Evolutionary conservation across 1,140 invertebrate genomes (phyloP).

Genomic region (Cotesia typhae): DNA sequence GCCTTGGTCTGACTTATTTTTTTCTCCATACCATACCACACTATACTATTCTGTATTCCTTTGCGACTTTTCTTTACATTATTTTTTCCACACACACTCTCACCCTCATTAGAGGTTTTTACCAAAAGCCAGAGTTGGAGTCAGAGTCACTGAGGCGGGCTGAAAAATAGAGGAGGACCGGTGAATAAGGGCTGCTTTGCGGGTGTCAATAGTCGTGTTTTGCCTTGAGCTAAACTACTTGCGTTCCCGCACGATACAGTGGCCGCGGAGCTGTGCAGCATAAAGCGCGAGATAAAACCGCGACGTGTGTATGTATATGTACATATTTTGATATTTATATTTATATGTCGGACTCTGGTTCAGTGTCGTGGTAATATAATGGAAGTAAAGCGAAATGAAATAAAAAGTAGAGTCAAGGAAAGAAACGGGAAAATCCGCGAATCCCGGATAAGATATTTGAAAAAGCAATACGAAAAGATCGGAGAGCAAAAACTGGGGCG

Average conservation of each 20-base stretch:
- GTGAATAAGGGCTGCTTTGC: constrained; percentile 25
- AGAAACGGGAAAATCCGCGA: constrained; percentile 19
- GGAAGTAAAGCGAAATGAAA: not conserved
- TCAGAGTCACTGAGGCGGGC: constrained; percentile 28
- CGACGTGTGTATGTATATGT: no score
- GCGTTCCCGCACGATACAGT: no score
- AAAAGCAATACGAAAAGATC: not conserved
- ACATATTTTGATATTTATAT: no score
- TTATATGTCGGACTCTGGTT: no score
- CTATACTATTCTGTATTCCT: not conserved
- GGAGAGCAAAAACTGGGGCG: not conserved
- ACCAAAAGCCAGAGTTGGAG: not conserved
- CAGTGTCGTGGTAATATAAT: no score
- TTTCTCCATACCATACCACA: not conserved
- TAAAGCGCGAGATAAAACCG: not conserved
- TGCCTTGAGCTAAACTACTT: constrained; percentile 26
- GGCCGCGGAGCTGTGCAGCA: constrained; percentile 4
- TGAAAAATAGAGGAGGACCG: constrained; percentile 34
- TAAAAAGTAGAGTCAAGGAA: constrained; percentile 21
- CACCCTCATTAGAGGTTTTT: constrained; percentile 2
- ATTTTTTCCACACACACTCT: constrained; percentile 8
- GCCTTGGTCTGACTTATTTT: not conserved
- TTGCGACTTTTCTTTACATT: constrained; percentile 1
- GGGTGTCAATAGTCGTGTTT: constrained; percentile 38
- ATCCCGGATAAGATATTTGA: constrained; percentile 33